Evolutionary conservation across 2,797 vertebrate genomes (phyloP).

Genomic region (Sebastes trivittatus): DNA sequence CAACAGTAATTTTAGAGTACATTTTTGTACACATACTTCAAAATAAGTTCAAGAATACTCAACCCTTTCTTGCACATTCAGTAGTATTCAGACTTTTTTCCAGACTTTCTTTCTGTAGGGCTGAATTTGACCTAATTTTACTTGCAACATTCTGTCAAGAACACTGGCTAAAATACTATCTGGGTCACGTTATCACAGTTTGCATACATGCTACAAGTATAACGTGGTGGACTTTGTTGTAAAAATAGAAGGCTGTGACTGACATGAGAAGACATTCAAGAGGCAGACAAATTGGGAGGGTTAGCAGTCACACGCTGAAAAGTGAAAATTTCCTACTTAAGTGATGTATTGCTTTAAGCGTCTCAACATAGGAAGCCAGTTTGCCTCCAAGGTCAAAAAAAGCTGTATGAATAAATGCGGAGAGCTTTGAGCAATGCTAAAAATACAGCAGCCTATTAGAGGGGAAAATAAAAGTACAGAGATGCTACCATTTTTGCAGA

Average conservation of each 20-base stretch:
- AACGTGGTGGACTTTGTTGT: conserved; percentile 41
- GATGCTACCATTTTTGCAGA: conserved; percentile 22
- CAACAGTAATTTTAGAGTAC: neutral
- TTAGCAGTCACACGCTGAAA: conserved; percentile 2
- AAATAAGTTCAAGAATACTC: neutral
- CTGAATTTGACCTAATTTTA: conserved; percentile 55
- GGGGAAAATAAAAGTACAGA: conserved; percentile 8
- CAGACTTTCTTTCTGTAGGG: conserved; percentile 7
- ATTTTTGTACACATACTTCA: neutral
- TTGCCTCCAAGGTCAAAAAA: conserved; percentile 45
- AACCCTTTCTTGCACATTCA: neutral
- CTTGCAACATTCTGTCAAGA: conserved; percentile 30
- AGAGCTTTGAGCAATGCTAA: conserved; percentile 35
- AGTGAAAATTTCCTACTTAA: conserved; percentile 25
- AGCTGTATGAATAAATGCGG: conserved; percentile 25
- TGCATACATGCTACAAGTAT: conserved; percentile 49
- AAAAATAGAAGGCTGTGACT: conserved; percentile 60
- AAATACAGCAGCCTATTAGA: conserved; percentile 42
- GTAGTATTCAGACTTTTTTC: neutral
- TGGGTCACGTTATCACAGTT: conserved; percentile 69
- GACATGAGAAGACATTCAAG: conserved; percentile 44
- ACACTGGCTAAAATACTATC: conserved; percentile 41
- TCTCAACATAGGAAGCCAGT: conserved; percentile 20
- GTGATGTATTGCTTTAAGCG: conserved; percentile 28
- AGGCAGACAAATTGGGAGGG: conserved; percentile 25